Conservation (phyloP, 2,797 vertebrate species). For the Pantherophis vulpinus region DNA sequence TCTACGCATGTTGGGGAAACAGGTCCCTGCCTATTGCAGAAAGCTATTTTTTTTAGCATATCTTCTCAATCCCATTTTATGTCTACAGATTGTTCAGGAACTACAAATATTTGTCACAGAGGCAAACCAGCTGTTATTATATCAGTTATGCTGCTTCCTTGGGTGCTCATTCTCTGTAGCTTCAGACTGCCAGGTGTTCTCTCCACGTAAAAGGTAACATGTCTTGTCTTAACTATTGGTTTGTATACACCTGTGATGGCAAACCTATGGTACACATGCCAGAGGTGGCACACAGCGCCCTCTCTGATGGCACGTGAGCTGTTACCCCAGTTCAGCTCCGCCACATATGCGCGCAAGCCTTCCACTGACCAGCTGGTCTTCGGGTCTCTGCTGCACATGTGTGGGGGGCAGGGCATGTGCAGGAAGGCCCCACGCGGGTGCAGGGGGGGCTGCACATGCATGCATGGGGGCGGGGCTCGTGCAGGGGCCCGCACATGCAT, state of each 20-base stretch:
- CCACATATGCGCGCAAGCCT: no score
- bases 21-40: neutral
- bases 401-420: no score
- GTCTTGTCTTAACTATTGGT: neutral
- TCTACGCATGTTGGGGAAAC: neutral
- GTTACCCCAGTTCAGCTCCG: no score
- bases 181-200: constrained; percentile 1
- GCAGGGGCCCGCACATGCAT: no score
- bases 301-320: no score
- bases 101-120: neutral
- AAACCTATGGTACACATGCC: no score
- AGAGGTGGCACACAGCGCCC: no score
- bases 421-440: no score
- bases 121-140: neutral
- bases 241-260: neutral
- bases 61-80: neutral
- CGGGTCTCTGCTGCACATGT: no score
- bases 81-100: neutral
- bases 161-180: neutral
- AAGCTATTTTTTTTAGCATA: neutral
- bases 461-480: no score
- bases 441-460: no score
- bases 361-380: no score
- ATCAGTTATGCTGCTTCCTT: neutral
- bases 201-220: neutral